Percentiles rank a stretch among this genome's conserved stretches.
phyloP scores from a whole-genome alignment of 2,888 invertebrate species.

The Tipula lateralis region DNA sequence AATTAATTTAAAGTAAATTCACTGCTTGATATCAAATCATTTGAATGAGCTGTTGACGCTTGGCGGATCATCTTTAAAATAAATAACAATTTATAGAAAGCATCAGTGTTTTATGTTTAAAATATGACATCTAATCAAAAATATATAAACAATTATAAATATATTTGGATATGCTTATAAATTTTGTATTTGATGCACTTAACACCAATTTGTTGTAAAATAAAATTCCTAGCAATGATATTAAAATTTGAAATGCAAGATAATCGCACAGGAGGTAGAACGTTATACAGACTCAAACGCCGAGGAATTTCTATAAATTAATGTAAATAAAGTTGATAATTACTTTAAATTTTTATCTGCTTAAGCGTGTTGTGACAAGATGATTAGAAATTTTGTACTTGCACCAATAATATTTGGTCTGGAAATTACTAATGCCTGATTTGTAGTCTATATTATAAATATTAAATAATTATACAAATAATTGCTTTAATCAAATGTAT shows the following conservation, averaged over 20 bases:
- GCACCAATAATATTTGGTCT: too few species aligned
- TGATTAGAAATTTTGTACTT: too few species aligned
- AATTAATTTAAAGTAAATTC: too few species aligned
- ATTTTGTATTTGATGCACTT: not conserved
- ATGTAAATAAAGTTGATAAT: not conserved
- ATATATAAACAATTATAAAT: not conserved
- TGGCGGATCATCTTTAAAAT: not conserved
- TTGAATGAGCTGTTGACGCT: not conserved
- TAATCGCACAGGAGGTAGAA: not conserved
- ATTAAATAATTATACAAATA: not conserved
- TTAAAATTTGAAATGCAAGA: not conserved
- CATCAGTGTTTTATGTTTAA: not conserved
- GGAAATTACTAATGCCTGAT: not conserved
- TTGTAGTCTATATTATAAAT: too few species aligned
- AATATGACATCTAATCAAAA: not conserved
- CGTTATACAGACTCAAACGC: not conserved
- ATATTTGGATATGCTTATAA: not conserved
- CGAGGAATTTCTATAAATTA: not conserved
- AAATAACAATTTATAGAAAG: not conserved
- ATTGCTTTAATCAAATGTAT: not conserved
- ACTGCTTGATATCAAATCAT: not conserved
- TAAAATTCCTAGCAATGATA: not conserved
- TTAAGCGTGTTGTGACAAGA: not conserved
- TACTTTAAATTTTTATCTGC: not conserved
- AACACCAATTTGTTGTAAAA: not conserved